Percentiles rank a stretch among this genome's conserved stretches.
Conservation (phyloP, 1,140 invertebrate species). For the Lasaia peninsularis region DNA sequence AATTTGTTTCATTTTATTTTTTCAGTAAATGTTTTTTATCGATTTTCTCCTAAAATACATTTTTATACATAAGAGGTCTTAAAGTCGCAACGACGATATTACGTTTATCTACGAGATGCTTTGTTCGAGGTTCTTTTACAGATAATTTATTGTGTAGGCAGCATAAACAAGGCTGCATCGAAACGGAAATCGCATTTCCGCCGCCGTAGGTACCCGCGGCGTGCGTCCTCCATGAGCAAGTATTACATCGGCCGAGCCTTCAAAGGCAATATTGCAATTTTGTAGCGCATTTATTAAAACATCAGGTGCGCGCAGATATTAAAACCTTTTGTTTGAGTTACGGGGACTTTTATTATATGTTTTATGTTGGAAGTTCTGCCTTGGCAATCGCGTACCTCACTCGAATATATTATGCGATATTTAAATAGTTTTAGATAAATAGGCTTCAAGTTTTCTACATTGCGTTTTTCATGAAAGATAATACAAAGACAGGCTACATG, state of each 20-base stretch:
- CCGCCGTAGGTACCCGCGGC: neutral
- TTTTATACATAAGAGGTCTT: too few relatives aligned
- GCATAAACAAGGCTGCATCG: neutral
- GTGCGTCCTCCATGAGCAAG: conserved; percentile 1
- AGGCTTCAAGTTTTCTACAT: too few relatives aligned
- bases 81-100: too few relatives aligned
- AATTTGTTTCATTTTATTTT: too few relatives aligned
- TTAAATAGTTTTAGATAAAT: too few relatives aligned
- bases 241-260: conserved; percentile 4
- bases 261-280: conserved; percentile 12
- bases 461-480: too few relatives aligned
- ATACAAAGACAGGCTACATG: too few relatives aligned
- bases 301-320: conserved; percentile 6
- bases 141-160: neutral
- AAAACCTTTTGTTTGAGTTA: conserved; percentile 4
- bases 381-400: neutral
- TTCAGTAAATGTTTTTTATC: too few relatives aligned
- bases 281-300: conserved; percentile 11
- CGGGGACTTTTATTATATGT: neutral
- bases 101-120: too few relatives aligned
- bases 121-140: too few relatives aligned
- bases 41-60: too few relatives aligned
- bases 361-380: neutral
- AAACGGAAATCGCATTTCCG: conserved; percentile 6
- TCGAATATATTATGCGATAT: too few relatives aligned